A percentile compares a stretch with the other conserved stretches of the same genome.
Conservation (phyloP, 37 sponge, comb jelly and placozoan species). For the Crambe crambe region DNA sequence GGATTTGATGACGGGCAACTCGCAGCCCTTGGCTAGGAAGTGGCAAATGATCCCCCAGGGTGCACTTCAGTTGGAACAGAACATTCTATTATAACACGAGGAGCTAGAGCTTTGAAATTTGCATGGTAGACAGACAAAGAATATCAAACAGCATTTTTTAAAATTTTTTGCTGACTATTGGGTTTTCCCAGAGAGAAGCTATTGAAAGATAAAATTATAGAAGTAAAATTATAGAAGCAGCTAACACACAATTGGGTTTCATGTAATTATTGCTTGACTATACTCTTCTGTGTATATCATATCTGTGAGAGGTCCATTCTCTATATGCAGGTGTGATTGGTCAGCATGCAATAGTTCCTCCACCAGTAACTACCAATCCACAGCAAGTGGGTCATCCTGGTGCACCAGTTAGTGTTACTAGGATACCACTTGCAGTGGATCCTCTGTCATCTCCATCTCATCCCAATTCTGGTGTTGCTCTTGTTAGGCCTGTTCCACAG, state of each 20-base stretch:
- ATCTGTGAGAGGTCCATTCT: too few relatives aligned
- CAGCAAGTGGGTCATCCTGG: constrained; percentile 14
- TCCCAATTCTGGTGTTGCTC: constrained; percentile 32
- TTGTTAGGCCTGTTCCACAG: constrained; percentile 61
- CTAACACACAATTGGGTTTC: too few relatives aligned
- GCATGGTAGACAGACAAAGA: too few relatives aligned
- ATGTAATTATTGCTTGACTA: too few relatives aligned
- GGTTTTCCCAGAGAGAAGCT: too few relatives aligned
- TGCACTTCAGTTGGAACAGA: constrained; percentile 11
- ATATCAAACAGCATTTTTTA: too few relatives aligned
- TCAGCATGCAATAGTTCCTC: constrained; percentile 11
- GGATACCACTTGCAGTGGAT: constrained; percentile 13
- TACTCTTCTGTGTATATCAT: too few relatives aligned
- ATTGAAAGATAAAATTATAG: too few relatives aligned
- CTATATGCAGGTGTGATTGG: constrained; percentile 29
- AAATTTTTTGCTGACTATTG: too few relatives aligned
- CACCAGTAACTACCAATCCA: constrained; percentile 4
- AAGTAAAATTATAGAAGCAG: too few relatives aligned
- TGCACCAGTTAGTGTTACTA: not conserved
- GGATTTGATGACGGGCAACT: constrained; percentile 14
- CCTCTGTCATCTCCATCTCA: constrained; percentile 44
- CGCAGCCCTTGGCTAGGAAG: constrained; percentile 10
- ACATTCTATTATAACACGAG: too few relatives aligned
- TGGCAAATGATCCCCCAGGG: constrained; percentile 1
- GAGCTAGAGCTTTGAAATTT: too few relatives aligned